Percentiles rank a stretch among this genome's conserved stretches.
Evolutionary conservation across 2,113 vertebrate species (phyloP).

Genomic region (Pseudorasbora parva): DNA sequence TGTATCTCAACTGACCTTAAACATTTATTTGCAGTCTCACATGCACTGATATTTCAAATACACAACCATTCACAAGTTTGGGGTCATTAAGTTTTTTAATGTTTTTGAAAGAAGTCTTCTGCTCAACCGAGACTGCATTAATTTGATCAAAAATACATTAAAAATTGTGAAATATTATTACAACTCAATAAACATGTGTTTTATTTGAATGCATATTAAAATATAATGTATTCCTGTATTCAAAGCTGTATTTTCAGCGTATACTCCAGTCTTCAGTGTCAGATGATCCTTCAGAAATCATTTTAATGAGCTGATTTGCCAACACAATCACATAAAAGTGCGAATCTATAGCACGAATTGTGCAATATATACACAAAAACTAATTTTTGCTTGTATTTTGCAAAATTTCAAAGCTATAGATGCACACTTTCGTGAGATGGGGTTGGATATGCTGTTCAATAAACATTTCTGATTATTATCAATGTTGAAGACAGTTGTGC

Average conservation of each 20-base stretch:
- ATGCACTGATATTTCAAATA: not conserved
- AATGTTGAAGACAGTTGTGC: not conserved
- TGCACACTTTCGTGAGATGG: too few species aligned
- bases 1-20: too few species aligned
- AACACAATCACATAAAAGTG: too few species aligned
- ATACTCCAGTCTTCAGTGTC: not conserved
- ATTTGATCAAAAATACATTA: not conserved
- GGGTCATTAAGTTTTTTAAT: not conserved
- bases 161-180: not conserved
- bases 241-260: not conserved
- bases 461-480: not conserved
- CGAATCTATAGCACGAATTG: too few species aligned
- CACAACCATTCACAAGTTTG: not conserved
- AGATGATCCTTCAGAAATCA: not conserved
- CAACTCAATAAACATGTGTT: not conserved
- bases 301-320: not conserved
- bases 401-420: too few species aligned
- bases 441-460: not conserved
- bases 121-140: not conserved
- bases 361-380: too few species aligned
- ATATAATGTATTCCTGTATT: slow-evolving; percentile 1
- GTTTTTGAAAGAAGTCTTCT: not conserved
- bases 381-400: too few species aligned
- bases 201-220: not conserved
- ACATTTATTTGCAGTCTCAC: not conserved